Evolutionary conservation across 2,888 invertebrate genomes (phyloP), one percentile per base, ranked within the genome.

Genomic region (Dusona sp.): DNA sequence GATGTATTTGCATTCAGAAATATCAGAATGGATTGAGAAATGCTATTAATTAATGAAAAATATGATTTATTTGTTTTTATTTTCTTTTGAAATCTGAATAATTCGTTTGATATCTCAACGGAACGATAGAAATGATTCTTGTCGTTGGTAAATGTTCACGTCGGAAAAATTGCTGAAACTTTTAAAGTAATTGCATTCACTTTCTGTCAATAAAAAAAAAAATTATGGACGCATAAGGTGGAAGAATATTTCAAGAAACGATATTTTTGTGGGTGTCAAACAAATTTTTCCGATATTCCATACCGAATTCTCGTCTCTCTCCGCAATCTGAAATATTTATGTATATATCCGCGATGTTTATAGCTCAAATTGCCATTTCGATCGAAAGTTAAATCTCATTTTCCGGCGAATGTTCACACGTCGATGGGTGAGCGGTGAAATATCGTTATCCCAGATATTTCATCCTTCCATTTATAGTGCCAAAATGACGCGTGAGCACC

Each of bases 321-420:
- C 61, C 16, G 16, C 16, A 29, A 61, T 61, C 29, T 16, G 61
- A 61, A 57, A 61, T 6, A 61, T 61, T 29, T 61, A 29, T 61
- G 61, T 16, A 61, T 25, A 57, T 57, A 29, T 61, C 57, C 16
- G 16, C 29, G 61, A 61, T 61, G 29, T 25, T 61, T 29, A 29
- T 29, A 16, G 16, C 29, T 16, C 29, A 16, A 61, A 61, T 36
- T 42, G 36, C 16, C 29, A 67, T 79, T 83, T 83, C 57, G 65
- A 83, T 79, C 65, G 73, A 74, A 74, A 79, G 33, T 61, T 45
- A 48, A 79, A 74, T 74, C 48, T 65, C 57, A 84, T 84, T 84
- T 84, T 57, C 45, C 48, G 22, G 42, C 42, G 22, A 61, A 73
- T 57, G 25, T 51, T 67, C 51, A 78, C 51, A 73, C 65, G 33